A percentile compares a stretch with the other conserved stretches of the same genome.
phyloP scores from a whole-genome alignment of 1,140 invertebrate genomes.

The Zophobas morio region DNA sequence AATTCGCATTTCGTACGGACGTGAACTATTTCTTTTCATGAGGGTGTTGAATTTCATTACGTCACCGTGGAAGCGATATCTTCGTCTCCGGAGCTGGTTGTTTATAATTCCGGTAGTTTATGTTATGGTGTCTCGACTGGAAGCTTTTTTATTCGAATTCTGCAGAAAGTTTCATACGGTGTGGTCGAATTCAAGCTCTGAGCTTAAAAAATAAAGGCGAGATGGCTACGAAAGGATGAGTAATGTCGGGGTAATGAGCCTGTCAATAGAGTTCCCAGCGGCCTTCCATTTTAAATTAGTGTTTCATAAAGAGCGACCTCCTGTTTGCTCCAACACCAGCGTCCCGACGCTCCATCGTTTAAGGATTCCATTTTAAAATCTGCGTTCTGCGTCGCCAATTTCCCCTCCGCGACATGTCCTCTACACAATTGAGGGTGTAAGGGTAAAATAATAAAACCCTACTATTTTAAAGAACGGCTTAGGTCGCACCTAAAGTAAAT shows the following conservation, averaged over 20 bases:
- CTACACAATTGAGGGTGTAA: background rate
- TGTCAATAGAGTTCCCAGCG: too few relatives aligned
- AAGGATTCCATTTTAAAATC: background rate
- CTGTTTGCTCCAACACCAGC: background rate
- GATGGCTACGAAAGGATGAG: too few relatives aligned
- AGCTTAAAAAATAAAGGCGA: too few relatives aligned
- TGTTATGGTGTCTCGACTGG: too few relatives aligned
- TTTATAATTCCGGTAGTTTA: too few relatives aligned
- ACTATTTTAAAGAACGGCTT: background rate
- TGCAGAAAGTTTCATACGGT: too few relatives aligned
- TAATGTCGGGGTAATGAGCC: too few relatives aligned
- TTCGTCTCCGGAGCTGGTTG: too few relatives aligned
- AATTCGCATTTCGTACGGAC: slow-evolving; percentile 2
- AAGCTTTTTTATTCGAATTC: too few relatives aligned
- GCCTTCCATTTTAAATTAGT: too few relatives aligned
- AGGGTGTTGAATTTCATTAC: slow-evolving; percentile 2
- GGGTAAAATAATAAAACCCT: background rate
- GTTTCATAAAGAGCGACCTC: background rate
- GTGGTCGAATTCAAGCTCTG: too few relatives aligned
- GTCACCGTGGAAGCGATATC: background rate
- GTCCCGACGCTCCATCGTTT: background rate
- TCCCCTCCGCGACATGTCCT: background rate
- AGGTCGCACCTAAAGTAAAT: background rate
- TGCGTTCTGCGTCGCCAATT: background rate
- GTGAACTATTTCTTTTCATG: background rate